Percentiles rank a stretch among this genome's conserved stretches.
Evolutionary conservation across 2,113 vertebrate genomes (phyloP).

Genomic region (Urocynchramus pylzowi): DNA sequence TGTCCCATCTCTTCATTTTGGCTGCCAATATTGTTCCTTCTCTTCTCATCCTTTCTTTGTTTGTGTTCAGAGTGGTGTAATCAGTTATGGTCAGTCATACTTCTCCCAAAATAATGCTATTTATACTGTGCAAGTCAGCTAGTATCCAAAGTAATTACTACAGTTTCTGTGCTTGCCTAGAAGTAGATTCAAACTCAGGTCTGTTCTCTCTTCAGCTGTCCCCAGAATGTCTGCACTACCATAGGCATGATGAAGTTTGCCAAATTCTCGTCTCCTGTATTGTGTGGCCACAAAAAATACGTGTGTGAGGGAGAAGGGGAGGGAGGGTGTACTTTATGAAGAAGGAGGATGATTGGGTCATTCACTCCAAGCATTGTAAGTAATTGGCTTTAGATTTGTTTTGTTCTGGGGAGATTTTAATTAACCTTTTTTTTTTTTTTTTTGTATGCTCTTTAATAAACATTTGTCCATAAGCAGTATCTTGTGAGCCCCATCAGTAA

Average conservation of each 20-base stretch:
- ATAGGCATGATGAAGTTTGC: not conserved
- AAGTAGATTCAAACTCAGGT: not conserved
- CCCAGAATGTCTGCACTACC: not conserved
- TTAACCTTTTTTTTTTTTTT: constrained; percentile 25
- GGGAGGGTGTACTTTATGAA: not conserved
- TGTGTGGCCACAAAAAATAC: not conserved
- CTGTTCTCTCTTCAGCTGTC: not conserved
- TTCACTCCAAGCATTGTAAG: not conserved
- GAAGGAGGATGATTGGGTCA: not conserved
- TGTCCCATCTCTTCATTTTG: constrained; percentile 5
- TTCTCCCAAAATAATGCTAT: not conserved
- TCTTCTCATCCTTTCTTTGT: not conserved
- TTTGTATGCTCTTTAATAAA: constrained; percentile 41
- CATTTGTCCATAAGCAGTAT: constrained; percentile 38
- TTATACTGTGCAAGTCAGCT: not conserved
- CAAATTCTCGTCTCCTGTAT: not conserved
- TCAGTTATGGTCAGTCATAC: not conserved
- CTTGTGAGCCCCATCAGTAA: constrained; percentile 37
- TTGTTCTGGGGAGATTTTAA: constrained; percentile 54
- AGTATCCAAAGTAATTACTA: not conserved
- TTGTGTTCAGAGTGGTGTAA: not conserved
- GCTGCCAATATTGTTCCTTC: not conserved
- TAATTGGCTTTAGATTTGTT: constrained; percentile 51
- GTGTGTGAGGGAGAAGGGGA: not conserved
- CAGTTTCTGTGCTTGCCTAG: not conserved